Percentiles rank a stretch among this genome's conserved stretches.
Conservation (phyloP, 2,888 invertebrate genomes). For the Hecatera dysodea region DNA sequence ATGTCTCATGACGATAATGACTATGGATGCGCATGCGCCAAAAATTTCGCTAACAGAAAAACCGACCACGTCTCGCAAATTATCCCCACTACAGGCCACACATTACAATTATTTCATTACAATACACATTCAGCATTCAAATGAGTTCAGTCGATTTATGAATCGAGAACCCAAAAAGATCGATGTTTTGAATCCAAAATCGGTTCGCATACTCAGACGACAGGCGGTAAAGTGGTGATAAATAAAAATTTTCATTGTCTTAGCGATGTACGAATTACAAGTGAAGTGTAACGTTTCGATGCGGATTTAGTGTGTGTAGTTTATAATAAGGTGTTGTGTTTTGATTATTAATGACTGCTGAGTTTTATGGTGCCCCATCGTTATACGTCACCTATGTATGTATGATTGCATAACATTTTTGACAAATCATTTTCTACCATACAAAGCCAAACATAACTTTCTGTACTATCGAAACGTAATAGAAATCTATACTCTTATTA, state of each 20-base stretch:
- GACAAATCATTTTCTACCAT: constrained; percentile 4
- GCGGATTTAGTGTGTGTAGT: constrained; percentile 10
- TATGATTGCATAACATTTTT: background rate
- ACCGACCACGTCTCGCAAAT: constrained; percentile 61
- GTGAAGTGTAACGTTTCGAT: constrained; percentile 34
- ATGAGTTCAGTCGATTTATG: constrained; percentile 55
- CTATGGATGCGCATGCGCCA: too few species aligned
- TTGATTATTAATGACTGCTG: constrained; percentile 20
- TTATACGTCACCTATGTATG: background rate
- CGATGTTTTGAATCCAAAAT: constrained; percentile 64
- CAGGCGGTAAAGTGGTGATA: constrained; percentile 41
- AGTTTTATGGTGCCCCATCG: background rate
- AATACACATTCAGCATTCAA: constrained; percentile 50
- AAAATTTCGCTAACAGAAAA: constrained; percentile 16
- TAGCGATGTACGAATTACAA: constrained; percentile 40
- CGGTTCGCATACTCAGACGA: constrained; percentile 57
- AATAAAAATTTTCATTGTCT: constrained; percentile 56
- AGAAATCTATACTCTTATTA: background rate
- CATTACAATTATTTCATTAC: constrained; percentile 64
- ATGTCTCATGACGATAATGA: background rate
- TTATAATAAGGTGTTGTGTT: constrained; percentile 20
- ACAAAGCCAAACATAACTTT: background rate
- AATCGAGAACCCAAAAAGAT: constrained; percentile 60
- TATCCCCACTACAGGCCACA: constrained; percentile 44
- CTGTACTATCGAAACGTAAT: background rate